Base-by-base conservation (phyloP, 2,113 vertebrate genomes). In the Tragelaphus imberbis region DNA sequence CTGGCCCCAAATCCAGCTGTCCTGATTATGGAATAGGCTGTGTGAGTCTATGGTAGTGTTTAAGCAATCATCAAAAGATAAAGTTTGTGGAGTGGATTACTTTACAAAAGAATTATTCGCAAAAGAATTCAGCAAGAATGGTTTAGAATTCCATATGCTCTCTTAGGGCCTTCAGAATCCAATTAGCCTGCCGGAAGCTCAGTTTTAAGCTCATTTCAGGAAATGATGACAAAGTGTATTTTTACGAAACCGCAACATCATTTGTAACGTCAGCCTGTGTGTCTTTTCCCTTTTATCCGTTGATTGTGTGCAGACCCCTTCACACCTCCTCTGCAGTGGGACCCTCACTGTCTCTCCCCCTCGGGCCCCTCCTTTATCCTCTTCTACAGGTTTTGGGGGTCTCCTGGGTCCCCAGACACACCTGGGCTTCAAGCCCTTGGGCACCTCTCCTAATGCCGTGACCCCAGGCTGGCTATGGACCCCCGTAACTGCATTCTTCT, bases 321-420 rank as follows among this genome's bases (percentile, higher is more conserved):
- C 10, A 0, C 3, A 3, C 44, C 40, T 16, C 47, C 23, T 5
- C 33, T 5, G 44, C 0, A 10, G 15, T 0, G 30, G 2, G 36
- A 4, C 28, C 8, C 49, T 49, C 36, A 0, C 56, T 19, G 6
- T 15, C 28, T 36, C 7, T 14, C 51, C 80, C 30, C 21, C 17
- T 30, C 30, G 61, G 2, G 49, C 11, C 2, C 63, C 40, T 55
- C 53, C 44, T 33, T 21, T 4, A 23, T 8, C 68, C 25, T 14
- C 16, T 17, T 36, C 89, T 3, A 33, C 30, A 7, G 10, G 12
- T 14, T 28, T 11, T 13, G 25, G 49, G 49, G 0, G 11, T 2
- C 30, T 1, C 2, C 21, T 36, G 21, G 1, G 55, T 12, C 30
- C 10, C 17, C 51, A 61, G 33, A 33, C 23, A n/a, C 7, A 13